Percentiles rank a stretch among this genome's conserved stretches.
Evolutionary conservation across 2,888 invertebrate species (phyloP).

Genomic region (Phasia obesa): DNA sequence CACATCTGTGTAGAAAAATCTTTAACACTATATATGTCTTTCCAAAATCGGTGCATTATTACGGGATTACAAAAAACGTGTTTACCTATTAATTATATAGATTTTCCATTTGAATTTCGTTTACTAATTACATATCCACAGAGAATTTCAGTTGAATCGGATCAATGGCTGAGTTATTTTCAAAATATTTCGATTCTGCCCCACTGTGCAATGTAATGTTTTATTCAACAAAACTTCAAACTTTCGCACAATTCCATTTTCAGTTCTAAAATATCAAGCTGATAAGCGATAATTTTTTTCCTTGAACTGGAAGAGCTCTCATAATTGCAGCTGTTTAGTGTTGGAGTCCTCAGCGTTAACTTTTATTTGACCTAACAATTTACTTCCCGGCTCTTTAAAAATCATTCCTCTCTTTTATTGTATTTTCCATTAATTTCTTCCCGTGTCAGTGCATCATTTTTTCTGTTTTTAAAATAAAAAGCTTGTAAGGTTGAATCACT

Average conservation of each 20-base stretch:
- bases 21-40: too few species aligned
- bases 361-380: conserved; percentile 5
- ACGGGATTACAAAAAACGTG: too few species aligned
- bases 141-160: too few species aligned
- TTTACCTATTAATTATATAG: too few species aligned
- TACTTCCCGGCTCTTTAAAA: conserved; percentile 29
- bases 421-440: conserved; percentile 25
- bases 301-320: background rate
- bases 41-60: too few species aligned
- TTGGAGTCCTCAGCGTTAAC: background rate
- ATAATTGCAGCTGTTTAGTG: conserved; percentile 22
- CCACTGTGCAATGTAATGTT: conserved; percentile 31
- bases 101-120: too few species aligned
- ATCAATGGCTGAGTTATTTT: too few species aligned
- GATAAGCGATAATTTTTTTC: background rate
- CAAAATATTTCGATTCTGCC: too few species aligned
- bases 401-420: conserved; percentile 27
- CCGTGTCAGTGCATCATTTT: conserved; percentile 24
- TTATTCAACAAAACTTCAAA: conserved; percentile 29
- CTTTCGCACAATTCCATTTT: conserved; percentile 24
- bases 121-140: too few species aligned
- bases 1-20: too few species aligned
- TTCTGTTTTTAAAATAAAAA: background rate
- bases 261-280: conserved; percentile 32
- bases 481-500: too few species aligned